phyloP scores from a whole-genome alignment of 2,888 invertebrate species.

The Archips xylosteana region DNA sequence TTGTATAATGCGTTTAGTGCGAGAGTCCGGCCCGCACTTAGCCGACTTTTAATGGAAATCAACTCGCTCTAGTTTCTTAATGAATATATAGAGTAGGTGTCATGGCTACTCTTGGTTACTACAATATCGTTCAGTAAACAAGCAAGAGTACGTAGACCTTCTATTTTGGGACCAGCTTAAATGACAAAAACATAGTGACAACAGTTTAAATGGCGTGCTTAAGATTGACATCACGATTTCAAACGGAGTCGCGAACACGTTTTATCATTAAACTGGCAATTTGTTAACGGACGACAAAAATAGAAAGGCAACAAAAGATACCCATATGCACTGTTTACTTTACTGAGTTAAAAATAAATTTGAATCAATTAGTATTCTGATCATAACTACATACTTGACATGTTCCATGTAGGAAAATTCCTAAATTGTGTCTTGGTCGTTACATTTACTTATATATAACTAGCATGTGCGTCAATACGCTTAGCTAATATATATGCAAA shows the following conservation, averaged over 20 bases:
- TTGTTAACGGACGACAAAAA: constrained; percentile 23
- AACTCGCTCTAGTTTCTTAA: background rate
- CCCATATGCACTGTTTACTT: background rate
- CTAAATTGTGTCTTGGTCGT: background rate
- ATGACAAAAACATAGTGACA: constrained; percentile 21
- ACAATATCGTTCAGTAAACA: background rate
- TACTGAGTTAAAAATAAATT: constrained; percentile 19
- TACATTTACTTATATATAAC: background rate
- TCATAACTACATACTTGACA: background rate
- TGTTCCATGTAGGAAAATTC: constrained; percentile 20
- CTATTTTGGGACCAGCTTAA: constrained; percentile 17
- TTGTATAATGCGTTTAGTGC: too few relatives aligned
- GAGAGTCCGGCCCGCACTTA: too few relatives aligned
- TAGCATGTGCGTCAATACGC: background rate
- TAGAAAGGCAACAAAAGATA: constrained; percentile 29
- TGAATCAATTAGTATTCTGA: constrained; percentile 17
- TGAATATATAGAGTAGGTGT: background rate
- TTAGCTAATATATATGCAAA: constrained; percentile 1
- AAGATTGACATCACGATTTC: constrained; percentile 28
- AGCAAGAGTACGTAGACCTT: background rate
- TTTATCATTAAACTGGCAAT: constrained; percentile 13
- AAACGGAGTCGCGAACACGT: constrained; percentile 17
- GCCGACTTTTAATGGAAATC: too few relatives aligned
- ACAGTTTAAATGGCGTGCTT: constrained; percentile 27
- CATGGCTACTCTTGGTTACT: background rate